phyloP scores from a whole-genome alignment of 2,797 vertebrate species.

The Microcaecilia unicolor region DNA sequence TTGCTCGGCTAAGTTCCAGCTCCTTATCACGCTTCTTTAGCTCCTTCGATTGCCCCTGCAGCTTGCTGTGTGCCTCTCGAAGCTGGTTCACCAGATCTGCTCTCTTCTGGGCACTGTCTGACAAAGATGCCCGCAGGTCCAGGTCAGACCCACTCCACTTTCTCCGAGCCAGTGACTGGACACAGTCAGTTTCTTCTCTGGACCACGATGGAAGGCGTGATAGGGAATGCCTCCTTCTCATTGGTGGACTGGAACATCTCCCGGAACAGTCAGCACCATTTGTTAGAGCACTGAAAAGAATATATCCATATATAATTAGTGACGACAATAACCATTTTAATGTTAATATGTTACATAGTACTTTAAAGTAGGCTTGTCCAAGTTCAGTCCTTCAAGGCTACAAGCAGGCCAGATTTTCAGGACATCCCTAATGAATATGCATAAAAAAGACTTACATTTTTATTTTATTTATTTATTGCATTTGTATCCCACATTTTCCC shows the following conservation, averaged over 20 bases:
- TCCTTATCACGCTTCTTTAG: slow-evolving; percentile 33
- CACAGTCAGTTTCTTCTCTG: slow-evolving; percentile 4
- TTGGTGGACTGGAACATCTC: background rate
- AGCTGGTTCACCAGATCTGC: slow-evolving; percentile 29
- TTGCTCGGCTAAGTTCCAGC: slow-evolving; percentile 26
- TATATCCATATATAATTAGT: too few relatives aligned
- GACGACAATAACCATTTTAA: too few relatives aligned
- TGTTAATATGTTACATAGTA: too few relatives aligned
- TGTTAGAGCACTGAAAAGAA: background rate
- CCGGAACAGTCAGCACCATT: background rate
- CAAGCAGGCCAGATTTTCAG: too few relatives aligned
- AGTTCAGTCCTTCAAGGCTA: too few relatives aligned
- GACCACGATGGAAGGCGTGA: slow-evolving; percentile 28
- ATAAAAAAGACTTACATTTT: too few relatives aligned
- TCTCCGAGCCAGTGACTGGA: slow-evolving; percentile 11
- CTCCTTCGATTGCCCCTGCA: slow-evolving; percentile 37
- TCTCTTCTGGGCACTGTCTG: slow-evolving; percentile 29
- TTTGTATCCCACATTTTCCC: too few relatives aligned
- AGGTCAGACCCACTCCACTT: background rate
- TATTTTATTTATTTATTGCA: too few relatives aligned
- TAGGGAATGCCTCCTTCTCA: slow-evolving; percentile 45
- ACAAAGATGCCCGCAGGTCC: slow-evolving; percentile 21
- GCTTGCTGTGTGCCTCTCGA: slow-evolving; percentile 18
- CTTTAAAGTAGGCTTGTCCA: too few relatives aligned
- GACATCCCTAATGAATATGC: too few relatives aligned